Conservation (phyloP, 2,113 vertebrate genomes). For the Eulacestoma nigropectus region DNA sequence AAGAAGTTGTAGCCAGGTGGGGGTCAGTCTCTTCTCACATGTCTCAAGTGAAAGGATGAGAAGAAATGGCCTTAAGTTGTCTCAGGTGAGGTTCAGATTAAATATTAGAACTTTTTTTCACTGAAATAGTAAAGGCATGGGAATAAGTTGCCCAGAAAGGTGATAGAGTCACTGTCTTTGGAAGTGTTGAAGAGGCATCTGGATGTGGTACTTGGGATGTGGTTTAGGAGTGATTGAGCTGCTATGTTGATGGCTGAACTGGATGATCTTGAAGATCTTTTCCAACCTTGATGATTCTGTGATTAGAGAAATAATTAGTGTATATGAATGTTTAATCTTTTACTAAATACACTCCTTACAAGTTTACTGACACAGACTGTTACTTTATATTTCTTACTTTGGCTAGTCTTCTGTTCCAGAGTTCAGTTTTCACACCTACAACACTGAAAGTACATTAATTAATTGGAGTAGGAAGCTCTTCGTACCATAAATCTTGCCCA, state of each 20-base stretch:
- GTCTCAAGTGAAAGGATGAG: background rate
- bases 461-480: background rate
- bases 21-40: accelerated
- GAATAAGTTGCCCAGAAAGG: background rate
- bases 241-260: background rate
- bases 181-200: background rate
- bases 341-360: background rate
- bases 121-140: background rate
- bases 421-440: background rate
- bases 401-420: background rate
- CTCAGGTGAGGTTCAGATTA: background rate
- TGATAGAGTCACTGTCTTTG: background rate
- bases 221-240: background rate
- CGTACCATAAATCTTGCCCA: background rate
- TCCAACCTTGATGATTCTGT: background rate
- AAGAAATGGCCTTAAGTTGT: background rate
- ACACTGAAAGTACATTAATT: background rate
- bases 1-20: background rate
- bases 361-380: background rate
- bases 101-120: background rate
- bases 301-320: background rate
- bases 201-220: background rate
- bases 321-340: background rate
- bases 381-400: background rate
- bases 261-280: background rate